Base-by-base conservation (phyloP, 2,113 vertebrate species). In the Atlantisia rogersi region DNA sequence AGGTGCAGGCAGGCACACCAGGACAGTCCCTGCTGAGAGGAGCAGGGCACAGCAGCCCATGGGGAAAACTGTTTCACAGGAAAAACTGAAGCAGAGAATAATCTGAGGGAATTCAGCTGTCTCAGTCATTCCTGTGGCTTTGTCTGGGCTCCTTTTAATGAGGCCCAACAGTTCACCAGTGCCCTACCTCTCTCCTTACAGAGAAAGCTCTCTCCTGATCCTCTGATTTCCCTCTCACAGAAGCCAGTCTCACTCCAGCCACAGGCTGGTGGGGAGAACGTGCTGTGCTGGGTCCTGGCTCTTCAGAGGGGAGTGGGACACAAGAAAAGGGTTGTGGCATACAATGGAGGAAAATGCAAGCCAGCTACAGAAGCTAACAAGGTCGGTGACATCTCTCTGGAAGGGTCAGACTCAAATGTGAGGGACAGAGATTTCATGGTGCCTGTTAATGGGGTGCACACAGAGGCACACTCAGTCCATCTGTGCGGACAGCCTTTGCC, bases 101-200 rank as follows among this genome's bases (percentile, higher is more conserved):
- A 81, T 31, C 15, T 17, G 42, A 88, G 22, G 53, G 35, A 89
- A 82, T 55, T 56, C 55, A 71, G 63, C 42, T 32, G 25, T 80
- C 35, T 67, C 46, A 40, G 17, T 69, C 68, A 32, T 56, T 69
- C 40, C 35, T 48, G 50, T 68, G 76, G 59, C 59, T 82, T 76
- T 91, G n/a, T 60, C 69, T 87, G 71, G 59, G n/a, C n/a, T 93
- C 48, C 35, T 83, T 86, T 53, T 79, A 88, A 85, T 22, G 58
- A 90, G 40, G 7, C n/a, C 31, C 37, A 75, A 37, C 31, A 58
- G 42, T 63, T 92, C 67, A 68, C 14, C 28, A 50, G 59, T 81
- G 70, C 29, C 35, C 44, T 86, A 63, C 60, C 48, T 63, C 52
- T 13, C 62, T 93, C n/a, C 75, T 85, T 63, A 71, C 52, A 60